Evolutionary conservation across 2,888 invertebrate species (phyloP), one percentile per base, ranked within the genome.

Genomic region (Drosophila algonquin): DNA sequence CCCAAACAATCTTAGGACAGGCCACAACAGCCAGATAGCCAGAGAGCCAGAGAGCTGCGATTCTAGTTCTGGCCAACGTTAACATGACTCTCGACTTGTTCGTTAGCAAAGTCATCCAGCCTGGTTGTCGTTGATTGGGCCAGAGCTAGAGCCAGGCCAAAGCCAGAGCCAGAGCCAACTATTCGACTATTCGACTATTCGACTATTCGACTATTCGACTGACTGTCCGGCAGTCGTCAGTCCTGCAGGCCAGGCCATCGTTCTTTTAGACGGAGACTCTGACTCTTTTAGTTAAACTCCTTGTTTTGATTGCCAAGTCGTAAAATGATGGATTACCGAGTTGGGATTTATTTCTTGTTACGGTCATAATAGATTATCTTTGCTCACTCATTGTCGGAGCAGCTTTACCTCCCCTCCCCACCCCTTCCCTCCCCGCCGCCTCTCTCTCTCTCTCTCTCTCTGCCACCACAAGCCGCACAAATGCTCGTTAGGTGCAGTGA

Each of bases 301-400:
- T 86, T 88, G 88, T 88, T 88, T 83, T 86, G 85, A 86, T 86
- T 83, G 81, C 89, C 73, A 69, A 86, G 81, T 88, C 74, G 89
- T 86, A 86, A 86, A 86, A 88, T 88, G 85, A 86, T 86, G 87
- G 89, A 86, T 86, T 88, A 88, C 84, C 76, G 84, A 81, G 87
- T 79, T 81, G 85, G 89, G 87, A 88, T 81, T 86, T 86, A 79
- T 83, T 83, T 81, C 85, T 86, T 76, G 87, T 86, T 86, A 88
- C 79, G 89, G 89, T 88, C 85, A 88, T 86, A 88, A 86, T 88
- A 83, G 89, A 86, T 86, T 88, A 88, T 86, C 88, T 73, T 77
- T 77, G 86, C 88, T 86, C 88, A 85, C 86, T 87, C 88, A 87
- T 83, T 81, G 82, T 79, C 87, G 77, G 83, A 76, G 63, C 51